Evolutionary conservation across 2,797 vertebrate species (phyloP).

Genomic region (Cheirogaleus major): DNA sequence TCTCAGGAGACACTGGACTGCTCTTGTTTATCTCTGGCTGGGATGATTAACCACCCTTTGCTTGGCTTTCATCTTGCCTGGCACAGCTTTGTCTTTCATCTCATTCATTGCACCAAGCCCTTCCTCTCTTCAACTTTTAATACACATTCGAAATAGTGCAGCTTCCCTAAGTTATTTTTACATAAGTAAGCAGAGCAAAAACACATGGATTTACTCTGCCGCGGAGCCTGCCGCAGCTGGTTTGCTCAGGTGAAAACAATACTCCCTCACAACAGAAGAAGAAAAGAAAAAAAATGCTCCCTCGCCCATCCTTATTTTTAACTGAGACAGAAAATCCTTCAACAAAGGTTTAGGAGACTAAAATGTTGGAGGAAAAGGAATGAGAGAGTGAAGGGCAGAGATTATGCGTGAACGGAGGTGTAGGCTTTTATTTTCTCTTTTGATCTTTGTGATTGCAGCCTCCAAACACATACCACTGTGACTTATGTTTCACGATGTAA

Average conservation of each 20-base stretch:
- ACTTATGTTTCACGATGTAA: neutral
- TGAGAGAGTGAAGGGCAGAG: neutral
- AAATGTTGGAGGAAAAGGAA: neutral
- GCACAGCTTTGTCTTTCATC: slow-evolving; percentile 7
- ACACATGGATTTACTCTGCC: neutral
- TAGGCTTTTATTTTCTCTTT: neutral
- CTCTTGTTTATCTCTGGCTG: neutral
- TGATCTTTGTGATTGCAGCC: neutral
- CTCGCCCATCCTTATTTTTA: slow-evolving; percentile 11
- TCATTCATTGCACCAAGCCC: neutral
- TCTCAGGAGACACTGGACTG: neutral
- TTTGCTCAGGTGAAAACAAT: neutral
- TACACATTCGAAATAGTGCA: neutral
- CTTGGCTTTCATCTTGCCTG: slow-evolving; percentile 41
- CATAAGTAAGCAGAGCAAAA: neutral
- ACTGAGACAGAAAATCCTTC: neutral
- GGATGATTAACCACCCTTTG: neutral
- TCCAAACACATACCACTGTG: neutral
- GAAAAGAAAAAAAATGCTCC: neutral
- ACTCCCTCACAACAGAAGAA: neutral
- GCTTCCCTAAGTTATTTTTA: slow-evolving; percentile 32
- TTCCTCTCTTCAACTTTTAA: slow-evolving; percentile 26
- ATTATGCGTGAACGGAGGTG: neutral
- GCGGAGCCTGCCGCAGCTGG: neutral
- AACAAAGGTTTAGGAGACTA: neutral